phyloP scores from a whole-genome alignment of 2,888 invertebrate genomes.

The Chorisops tibialis region DNA sequence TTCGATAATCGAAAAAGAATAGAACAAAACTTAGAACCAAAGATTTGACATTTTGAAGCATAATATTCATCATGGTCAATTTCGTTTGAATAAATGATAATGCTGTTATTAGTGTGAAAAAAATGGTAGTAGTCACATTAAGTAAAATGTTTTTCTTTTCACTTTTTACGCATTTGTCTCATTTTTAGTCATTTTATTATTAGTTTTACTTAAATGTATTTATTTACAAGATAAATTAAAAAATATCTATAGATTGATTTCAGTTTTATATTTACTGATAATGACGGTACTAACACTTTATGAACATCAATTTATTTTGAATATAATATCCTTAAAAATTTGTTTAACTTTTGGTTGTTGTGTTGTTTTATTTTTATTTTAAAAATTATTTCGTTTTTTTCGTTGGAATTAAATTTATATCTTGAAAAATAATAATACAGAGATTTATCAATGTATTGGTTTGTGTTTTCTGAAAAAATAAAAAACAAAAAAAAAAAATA shows the following conservation, averaged over 20 bases:
- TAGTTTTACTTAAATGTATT: slow-evolving; percentile 1
- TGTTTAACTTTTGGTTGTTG: background rate
- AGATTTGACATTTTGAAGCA: too few relatives aligned
- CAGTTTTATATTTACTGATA: slow-evolving; percentile 8
- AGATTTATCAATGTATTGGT: background rate
- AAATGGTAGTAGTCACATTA: background rate
- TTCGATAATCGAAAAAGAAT: too few relatives aligned
- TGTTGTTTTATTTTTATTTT: background rate
- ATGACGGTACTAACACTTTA: slow-evolving; percentile 15
- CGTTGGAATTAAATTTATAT: too few relatives aligned
- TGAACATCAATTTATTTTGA: background rate
- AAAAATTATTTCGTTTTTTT: background rate
- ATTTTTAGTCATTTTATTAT: background rate
- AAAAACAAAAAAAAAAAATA: background rate
- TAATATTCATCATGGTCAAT: too few relatives aligned
- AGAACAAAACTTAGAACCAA: too few relatives aligned
- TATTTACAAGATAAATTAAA: slow-evolving; percentile 23
- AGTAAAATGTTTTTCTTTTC: background rate
- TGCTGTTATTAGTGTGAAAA: background rate
- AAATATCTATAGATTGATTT: slow-evolving; percentile 19
- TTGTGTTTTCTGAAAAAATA: background rate
- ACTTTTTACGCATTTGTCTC: background rate
- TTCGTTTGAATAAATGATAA: too few relatives aligned
- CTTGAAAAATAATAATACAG: too few relatives aligned
- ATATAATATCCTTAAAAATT: slow-evolving; percentile 14